phyloP scores from a whole-genome alignment of 2,113 vertebrate species.

The Diadophis punctatus region DNA sequence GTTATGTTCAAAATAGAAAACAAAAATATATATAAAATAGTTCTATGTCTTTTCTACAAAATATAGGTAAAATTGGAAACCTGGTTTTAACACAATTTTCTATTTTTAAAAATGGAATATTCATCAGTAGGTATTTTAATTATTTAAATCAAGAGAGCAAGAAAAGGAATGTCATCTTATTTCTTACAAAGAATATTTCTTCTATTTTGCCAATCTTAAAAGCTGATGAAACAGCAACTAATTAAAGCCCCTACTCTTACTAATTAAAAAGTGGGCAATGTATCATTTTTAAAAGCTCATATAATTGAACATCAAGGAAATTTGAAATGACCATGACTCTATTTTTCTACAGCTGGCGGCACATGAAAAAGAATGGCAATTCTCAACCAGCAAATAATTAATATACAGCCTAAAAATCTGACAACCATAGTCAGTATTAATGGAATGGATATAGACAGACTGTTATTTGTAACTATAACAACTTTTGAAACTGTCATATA shows the following conservation, averaged over 20 bases:
- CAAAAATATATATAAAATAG: not conserved
- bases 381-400: not conserved
- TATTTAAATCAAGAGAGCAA: not conserved
- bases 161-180: not conserved
- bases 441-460: not conserved
- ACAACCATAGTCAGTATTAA: not conserved
- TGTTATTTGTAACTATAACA: not conserved
- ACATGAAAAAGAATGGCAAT: not conserved
- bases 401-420: not conserved
- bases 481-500: not conserved
- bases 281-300: constrained; percentile 25
- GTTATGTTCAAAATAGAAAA: not conserved
- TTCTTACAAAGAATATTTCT: constrained; percentile 2
- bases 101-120: not conserved
- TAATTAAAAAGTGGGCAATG: constrained; percentile 30
- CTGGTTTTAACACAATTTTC: constrained; percentile 1
- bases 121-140: not conserved
- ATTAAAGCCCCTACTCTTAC: constrained; percentile 25
- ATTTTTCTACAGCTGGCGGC: not conserved
- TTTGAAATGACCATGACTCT: constrained; percentile 23
- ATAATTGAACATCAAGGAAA: constrained; percentile 13
- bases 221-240: constrained; percentile 5
- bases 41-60: not conserved
- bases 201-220: constrained; percentile 15
- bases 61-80: not conserved